Percentiles rank a stretch among this genome's conserved stretches.
Conservation (phyloP, 2,797 vertebrate species). For the Paratrypauchen microcephalus region DNA sequence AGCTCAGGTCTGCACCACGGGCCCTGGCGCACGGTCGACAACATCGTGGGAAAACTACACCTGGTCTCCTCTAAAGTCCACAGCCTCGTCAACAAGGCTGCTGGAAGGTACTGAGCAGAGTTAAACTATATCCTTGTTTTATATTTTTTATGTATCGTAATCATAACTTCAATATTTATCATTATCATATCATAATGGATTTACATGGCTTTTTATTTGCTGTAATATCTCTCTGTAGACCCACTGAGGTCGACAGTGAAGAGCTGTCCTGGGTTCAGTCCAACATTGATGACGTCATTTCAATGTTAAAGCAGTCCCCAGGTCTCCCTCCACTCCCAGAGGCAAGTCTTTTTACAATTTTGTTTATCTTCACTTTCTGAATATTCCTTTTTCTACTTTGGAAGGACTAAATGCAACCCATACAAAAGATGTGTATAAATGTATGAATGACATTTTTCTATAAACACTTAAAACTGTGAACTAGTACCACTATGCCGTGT, state of each 20-base stretch:
- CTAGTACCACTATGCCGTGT: too few relatives aligned
- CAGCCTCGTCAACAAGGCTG: conserved; percentile 76
- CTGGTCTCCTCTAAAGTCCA: conserved; percentile 79
- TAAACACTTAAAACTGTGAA: too few relatives aligned
- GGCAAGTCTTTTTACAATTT: conserved; percentile 53
- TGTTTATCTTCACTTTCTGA: background rate
- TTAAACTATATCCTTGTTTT: background rate
- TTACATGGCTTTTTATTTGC: background rate
- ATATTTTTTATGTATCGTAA: background rate
- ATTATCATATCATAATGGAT: too few relatives aligned
- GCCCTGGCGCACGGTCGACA: conserved; percentile 73
- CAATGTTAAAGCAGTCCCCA: conserved; percentile 82
- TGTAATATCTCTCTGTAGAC: conserved; percentile 42
- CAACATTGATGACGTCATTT: conserved; percentile 84
- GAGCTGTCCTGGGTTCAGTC: conserved; percentile 83
- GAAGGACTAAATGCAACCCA: too few relatives aligned
- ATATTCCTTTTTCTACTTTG: background rate
- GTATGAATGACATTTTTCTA: background rate
- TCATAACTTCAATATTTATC: background rate
- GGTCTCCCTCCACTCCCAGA: conserved; percentile 73
- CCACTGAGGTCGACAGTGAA: conserved; percentile 80
- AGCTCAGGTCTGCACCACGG: conserved; percentile 50
- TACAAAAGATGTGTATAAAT: too few relatives aligned
- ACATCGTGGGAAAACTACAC: conserved; percentile 80
- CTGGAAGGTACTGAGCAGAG: conserved; percentile 72